phyloP scores from a whole-genome alignment of 2,113 vertebrate species.

The Accipiter virgatus region DNA sequence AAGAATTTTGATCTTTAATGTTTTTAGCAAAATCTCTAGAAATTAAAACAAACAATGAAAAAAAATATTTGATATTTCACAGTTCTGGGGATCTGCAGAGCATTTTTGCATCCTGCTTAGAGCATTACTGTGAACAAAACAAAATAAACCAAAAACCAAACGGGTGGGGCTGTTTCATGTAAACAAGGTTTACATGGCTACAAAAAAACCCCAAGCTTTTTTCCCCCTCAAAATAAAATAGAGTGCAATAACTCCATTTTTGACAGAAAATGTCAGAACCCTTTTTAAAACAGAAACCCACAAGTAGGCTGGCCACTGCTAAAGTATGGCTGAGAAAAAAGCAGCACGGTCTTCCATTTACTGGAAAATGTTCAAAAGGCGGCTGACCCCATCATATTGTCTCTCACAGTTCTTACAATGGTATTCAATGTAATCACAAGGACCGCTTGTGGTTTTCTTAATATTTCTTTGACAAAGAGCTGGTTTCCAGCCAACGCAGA shows the following conservation, averaged over 20 bases:
- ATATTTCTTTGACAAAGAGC: neutral
- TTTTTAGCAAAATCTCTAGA: neutral
- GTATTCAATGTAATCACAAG: neutral
- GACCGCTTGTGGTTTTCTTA: neutral
- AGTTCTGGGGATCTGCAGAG: neutral
- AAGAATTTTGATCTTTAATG: neutral
- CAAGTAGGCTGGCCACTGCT: neutral
- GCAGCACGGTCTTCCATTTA: neutral
- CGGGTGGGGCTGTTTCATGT: neutral
- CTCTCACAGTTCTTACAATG: neutral
- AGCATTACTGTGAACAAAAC: neutral
- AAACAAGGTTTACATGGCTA: neutral
- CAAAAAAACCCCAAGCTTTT: neutral
- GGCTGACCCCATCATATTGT: accelerated
- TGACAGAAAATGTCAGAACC: neutral
- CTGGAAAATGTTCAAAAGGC: neutral
- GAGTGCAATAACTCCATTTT: neutral
- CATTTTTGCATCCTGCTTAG: neutral
- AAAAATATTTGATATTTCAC: neutral
- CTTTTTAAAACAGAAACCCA: neutral
- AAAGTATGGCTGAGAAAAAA: neutral
- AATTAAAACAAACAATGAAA: neutral
- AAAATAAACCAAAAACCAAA: neutral
- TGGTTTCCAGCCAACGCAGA: neutral
- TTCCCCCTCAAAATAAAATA: neutral